Evolutionary conservation across 2,113 vertebrate species (phyloP).

Genomic region (Perca schrenkii): DNA sequence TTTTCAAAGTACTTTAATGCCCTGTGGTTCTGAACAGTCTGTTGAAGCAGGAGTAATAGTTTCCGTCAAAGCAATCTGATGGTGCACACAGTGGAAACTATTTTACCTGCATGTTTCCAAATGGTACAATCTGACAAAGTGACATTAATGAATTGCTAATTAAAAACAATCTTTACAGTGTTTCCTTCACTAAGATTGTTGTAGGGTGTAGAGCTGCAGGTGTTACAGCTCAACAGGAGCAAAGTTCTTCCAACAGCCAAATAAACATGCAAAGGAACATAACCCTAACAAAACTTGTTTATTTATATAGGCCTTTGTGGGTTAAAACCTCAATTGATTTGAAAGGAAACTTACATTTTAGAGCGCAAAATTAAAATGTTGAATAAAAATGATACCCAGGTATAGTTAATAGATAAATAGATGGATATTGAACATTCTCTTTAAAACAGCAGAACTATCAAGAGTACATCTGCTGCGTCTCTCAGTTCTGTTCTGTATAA

Average conservation of each 20-base stretch:
- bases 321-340: too few relatives aligned
- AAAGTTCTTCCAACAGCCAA: background rate
- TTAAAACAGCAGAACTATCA: background rate
- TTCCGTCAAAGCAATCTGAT: conserved; percentile 33
- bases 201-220: background rate
- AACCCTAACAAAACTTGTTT: background rate
- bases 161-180: background rate
- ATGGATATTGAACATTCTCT: background rate
- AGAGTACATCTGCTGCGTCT: background rate
- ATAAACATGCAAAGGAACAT: background rate
- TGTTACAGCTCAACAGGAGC: background rate
- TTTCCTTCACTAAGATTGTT: background rate
- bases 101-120: conserved; percentile 16
- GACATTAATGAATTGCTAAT: conserved; percentile 1
- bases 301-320: background rate
- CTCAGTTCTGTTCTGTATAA: background rate
- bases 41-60: conserved; percentile 19
- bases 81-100: conserved; percentile 15
- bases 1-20: conserved; percentile 26
- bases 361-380: background rate
- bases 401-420: background rate
- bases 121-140: conserved; percentile 23
- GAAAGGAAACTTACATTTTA: background rate
- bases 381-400: background rate
- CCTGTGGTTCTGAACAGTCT: conserved; percentile 3